These are phyloP conservation scores for Paedocypris micromegethes DNA, from an alignment of 2,797 vertebrate species.

Conservation along the genomic window DNA sequence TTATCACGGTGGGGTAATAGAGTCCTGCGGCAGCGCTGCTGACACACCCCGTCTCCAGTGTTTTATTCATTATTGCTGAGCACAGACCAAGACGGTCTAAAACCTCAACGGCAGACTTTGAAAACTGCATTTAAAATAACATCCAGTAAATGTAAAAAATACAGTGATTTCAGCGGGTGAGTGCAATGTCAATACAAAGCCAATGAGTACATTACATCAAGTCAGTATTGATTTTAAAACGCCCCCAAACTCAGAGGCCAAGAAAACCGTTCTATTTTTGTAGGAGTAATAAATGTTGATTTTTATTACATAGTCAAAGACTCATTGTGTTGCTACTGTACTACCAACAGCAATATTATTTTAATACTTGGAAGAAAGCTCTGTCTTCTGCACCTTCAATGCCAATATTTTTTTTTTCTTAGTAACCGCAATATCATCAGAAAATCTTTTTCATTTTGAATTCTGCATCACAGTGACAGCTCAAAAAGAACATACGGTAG, in stretches of 20 bases:
- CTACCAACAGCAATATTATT: not conserved
- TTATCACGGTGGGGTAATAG: conserved; percentile 1
- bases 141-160: not conserved
- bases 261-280: conserved; percentile 1
- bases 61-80: not conserved
- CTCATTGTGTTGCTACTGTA: conserved; percentile 3
- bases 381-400: not conserved
- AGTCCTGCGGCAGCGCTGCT: conserved; percentile 9
- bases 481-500: no score
- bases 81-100: not conserved
- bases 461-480: no score
- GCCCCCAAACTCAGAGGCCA: not conserved
- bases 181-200: conserved; percentile 1
- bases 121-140: not conserved
- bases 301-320: conserved; percentile 15
- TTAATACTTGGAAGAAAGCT: conserved; percentile 13
- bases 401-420: no score
- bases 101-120: not conserved
- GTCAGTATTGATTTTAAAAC: conserved; percentile 9
- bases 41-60: not conserved
- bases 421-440: no score
- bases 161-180: not conserved
- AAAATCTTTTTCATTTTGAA: no score
- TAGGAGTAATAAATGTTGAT: conserved; percentile 1
- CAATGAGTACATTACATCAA: not conserved